phyloP scores from a whole-genome alignment of 2,113 vertebrate genomes.

The Coturnix japonica region DNA sequence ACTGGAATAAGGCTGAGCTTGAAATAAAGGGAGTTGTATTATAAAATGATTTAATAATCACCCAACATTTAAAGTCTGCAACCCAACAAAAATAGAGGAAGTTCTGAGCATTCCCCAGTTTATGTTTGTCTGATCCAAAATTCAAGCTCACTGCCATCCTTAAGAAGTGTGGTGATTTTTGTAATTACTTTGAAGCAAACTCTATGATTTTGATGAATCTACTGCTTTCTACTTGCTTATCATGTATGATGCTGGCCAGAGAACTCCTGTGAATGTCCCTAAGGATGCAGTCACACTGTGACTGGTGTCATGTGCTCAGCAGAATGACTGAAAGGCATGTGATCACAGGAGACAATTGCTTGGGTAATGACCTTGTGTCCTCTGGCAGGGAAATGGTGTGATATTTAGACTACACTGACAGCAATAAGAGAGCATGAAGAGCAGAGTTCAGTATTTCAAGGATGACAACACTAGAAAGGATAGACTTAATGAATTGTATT shows the following conservation, averaged over 20 bases:
- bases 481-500: not conserved
- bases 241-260: not conserved
- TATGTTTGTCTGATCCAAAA: not conserved
- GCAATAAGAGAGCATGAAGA: not conserved
- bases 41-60: not conserved
- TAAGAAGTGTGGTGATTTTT: not conserved
- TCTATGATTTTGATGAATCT: not conserved
- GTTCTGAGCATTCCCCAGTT: not conserved
- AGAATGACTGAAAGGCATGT: not conserved
- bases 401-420: not conserved
- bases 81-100: not conserved
- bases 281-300: not conserved
- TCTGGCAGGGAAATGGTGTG: rapidly evolving
- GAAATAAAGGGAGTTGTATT: not conserved
- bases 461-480: not conserved
- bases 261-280: not conserved
- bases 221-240: not conserved
- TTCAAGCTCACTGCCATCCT: not conserved
- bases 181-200: not conserved
- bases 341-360: not conserved
- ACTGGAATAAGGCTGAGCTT: not conserved
- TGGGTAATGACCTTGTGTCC: not conserved
- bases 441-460: not conserved
- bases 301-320: not conserved
- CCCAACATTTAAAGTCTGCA: not conserved